Conservation (phyloP, 2,113 vertebrate species). For the Sander vitreus region DNA sequence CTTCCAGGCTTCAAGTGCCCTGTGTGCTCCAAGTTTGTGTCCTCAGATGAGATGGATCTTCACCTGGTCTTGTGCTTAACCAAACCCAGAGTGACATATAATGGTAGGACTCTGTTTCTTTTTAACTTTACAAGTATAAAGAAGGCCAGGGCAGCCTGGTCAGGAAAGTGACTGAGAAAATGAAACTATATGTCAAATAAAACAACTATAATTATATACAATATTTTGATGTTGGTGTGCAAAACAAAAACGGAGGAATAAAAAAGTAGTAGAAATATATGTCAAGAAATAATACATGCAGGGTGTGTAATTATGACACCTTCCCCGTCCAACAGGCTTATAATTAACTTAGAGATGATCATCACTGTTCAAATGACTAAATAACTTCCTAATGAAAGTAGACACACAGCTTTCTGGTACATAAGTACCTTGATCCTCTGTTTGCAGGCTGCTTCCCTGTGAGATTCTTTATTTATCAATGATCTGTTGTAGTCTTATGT, state of each 20-base stretch:
- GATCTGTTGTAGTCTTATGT: not conserved
- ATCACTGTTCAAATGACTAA: constrained; percentile 5
- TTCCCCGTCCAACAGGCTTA: not conserved
- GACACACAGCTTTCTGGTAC: constrained; percentile 9
- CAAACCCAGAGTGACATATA: constrained; percentile 96
- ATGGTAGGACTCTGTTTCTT: constrained; percentile 85
- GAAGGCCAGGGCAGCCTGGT: not conserved
- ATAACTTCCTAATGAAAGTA: constrained; percentile 5
- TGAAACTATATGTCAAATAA: no score
- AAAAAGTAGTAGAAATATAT: not conserved
- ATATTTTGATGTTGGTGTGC: no score
- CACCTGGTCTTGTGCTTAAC: constrained; percentile 97
- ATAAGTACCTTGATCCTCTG: constrained; percentile 18
- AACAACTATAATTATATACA: not conserved
- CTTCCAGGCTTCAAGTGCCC: constrained; percentile 94
- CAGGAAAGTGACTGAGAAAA: no score
- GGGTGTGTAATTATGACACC: not conserved
- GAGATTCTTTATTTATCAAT: constrained; percentile 22
- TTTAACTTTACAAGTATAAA: not conserved
- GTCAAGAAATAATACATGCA: not conserved
- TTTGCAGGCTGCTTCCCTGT: constrained; percentile 29
- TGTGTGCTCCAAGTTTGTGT: constrained; percentile 96
- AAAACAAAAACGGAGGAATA: not conserved
- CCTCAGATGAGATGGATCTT: constrained; percentile 96
- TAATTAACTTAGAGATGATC: not conserved